Percentiles rank a stretch among this genome's conserved stretches.
phyloP scores from a whole-genome alignment of 1,140 invertebrate genomes.

The Apis dorsata region DNA sequence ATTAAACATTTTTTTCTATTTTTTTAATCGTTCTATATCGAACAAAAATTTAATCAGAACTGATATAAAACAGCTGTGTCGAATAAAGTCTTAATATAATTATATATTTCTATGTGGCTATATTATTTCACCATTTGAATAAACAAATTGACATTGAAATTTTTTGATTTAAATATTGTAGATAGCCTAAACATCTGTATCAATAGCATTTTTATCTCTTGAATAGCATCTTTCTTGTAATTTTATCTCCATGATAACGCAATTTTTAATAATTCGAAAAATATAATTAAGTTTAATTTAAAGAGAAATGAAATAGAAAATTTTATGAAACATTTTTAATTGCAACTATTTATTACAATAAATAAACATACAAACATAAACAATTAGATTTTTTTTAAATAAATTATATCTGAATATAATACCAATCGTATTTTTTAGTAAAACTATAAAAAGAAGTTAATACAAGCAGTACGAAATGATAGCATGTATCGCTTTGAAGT shows the following conservation, averaged over 20 bases:
- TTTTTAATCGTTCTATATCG: constrained; percentile 1
- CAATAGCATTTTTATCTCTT: constrained; percentile 58
- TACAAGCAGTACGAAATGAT: constrained; percentile 39
- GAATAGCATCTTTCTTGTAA: constrained; percentile 27
- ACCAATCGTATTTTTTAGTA: constrained; percentile 3
- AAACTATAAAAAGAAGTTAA: constrained; percentile 4
- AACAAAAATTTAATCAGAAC: constrained; percentile 46
- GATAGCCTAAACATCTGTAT: constrained; percentile 58
- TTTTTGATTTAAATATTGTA: constrained; percentile 49
- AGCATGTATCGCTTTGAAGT: constrained; percentile 49
- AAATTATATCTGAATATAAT: neutral
- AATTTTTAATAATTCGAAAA: neutral
- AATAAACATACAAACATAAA: constrained; percentile 9
- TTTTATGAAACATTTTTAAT: neutral
- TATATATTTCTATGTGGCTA: constrained; percentile 53
- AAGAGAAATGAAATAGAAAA: neutral
- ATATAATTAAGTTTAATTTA: neutral
- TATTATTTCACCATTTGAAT: constrained; percentile 47
- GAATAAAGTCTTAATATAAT: constrained; percentile 32
- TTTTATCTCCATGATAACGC: constrained; percentile 14
- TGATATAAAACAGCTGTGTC: constrained; percentile 32
- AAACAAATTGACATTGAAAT: constrained; percentile 55
- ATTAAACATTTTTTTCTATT: constrained; percentile 22
- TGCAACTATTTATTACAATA: constrained; percentile 31
- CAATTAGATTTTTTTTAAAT: neutral